phyloP scores from a whole-genome alignment of 2,888 invertebrate genomes.

The Neoaliturus tenellus region DNA sequence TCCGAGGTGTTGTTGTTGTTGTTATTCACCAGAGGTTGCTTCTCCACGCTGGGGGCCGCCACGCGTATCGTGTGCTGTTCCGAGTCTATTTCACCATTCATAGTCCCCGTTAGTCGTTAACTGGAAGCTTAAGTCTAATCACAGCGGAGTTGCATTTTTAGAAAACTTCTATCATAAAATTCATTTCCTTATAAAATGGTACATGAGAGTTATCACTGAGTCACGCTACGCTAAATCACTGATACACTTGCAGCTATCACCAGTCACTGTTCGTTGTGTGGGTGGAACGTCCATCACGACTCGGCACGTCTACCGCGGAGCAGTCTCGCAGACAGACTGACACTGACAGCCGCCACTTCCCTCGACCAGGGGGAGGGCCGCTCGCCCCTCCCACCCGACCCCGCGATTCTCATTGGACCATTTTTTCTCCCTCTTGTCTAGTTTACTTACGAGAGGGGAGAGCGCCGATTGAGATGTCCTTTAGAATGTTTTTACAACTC shows the following conservation, averaged over 20 bases:
- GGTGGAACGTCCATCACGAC: conserved; percentile 3
- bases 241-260: conserved; percentile 4
- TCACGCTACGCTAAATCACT: background rate
- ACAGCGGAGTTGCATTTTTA: background rate
- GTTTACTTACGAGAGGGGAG: conserved; percentile 52
- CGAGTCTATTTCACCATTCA: conserved; percentile 55
- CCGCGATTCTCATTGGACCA: conserved; percentile 40
- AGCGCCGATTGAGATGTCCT: conserved; percentile 55
- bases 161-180: conserved; percentile 3
- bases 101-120: background rate
- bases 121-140: background rate
- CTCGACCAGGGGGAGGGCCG: conserved; percentile 9
- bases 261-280: conserved; percentile 31
- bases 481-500: conserved; percentile 57
- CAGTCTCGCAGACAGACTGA: conserved; percentile 24
- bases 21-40: conserved; percentile 39
- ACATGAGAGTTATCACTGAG: background rate
- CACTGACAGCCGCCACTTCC: conserved; percentile 27
- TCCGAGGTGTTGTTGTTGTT: conserved; percentile 33
- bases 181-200: background rate
- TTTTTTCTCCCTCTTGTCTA: conserved; percentile 51
- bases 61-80: conserved; percentile 63
- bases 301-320: conserved; percentile 33
- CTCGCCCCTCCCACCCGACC: conserved; percentile 11
- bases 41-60: conserved; percentile 63